Evolutionary conservation across 1,140 invertebrate genomes (phyloP), one percentile per base, ranked within the genome.

Genomic region (Leptinotarsa lineolata): DNA sequence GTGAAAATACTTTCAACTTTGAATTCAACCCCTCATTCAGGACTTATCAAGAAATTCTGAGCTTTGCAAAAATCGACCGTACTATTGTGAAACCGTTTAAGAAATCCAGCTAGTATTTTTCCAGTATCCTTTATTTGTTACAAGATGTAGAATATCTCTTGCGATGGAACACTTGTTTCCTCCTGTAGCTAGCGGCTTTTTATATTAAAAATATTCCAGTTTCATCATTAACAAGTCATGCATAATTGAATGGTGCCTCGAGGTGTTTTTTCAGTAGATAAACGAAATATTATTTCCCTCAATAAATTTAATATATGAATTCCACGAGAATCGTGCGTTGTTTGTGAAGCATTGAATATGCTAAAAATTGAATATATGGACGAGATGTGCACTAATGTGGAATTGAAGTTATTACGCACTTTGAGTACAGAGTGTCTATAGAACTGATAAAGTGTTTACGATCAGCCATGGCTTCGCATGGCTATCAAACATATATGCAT

Each of bases 171-270:
- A 54, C 8, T 54, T 12, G 46, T 54, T 54, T 54, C 46, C 46
- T 54, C 46, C 15, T 16, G 15, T n/a, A 13, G 46, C 13, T 16
- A n/a, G 46, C 46, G 13, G 13, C 46, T 54, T 54, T 13, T 16
- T 54, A 54, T 54, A 54, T 54, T 54, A 54, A 54, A 54, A 54
- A 54, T 54, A 54, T 54, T 54, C 46, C 46, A 16, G 46, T 54
- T 54, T 54, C n/a, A 54, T 54, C 46, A 54, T 54, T 54, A 54
- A 16, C 46, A 54, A 54, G 46, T 48, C 46, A 48, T 48, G 46
- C 46, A 48, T 48, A 48, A 54, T 54, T 54, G 46, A 54, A 54
- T 54, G 46, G 15, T 54, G n/a, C 46, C 46, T 54, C 13, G 46
- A 54, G 46, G 46, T 54, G 46, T 54, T 54, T 54, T 54, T 16